These are phyloP conservation scores for Nasonia oneida DNA, from an alignment of 2,888 invertebrate species.

Conservation along the genomic window DNA sequence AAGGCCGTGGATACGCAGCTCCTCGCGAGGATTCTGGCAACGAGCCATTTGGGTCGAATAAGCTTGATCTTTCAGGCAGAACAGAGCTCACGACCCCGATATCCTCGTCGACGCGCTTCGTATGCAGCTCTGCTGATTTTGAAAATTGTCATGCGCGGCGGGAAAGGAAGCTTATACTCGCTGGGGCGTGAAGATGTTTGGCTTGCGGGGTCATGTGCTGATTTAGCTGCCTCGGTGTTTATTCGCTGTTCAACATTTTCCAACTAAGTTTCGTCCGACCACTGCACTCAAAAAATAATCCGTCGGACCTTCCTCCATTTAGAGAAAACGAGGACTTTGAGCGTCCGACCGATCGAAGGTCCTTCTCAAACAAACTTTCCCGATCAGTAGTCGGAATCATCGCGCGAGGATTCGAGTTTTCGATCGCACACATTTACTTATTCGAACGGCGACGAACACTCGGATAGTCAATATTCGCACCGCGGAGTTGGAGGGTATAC, in stretches of 20 bases:
- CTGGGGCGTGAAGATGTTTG: neutral
- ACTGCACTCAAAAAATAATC: too few species aligned
- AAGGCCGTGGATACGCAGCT: conserved; percentile 43
- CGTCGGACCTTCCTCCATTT: too few species aligned
- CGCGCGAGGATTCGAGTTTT: neutral
- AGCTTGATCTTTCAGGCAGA: conserved; percentile 67
- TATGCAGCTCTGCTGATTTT: conserved; percentile 9
- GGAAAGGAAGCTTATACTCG: neutral
- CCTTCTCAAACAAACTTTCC: neutral
- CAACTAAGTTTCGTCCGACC: too few species aligned
- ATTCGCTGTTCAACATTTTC: neutral
- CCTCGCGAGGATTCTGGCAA: conserved; percentile 64
- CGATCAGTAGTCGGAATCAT: neutral
- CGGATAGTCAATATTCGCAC: conserved; percentile 47
- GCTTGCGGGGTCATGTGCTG: neutral
- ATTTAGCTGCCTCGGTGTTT: neutral
- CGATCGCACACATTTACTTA: neutral
- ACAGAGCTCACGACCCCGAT: conserved; percentile 30
- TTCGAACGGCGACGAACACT: neutral
- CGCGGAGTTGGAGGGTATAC: neutral
- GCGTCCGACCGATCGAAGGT: neutral
- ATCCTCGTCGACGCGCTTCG: neutral
- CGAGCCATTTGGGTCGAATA: conserved; percentile 69
- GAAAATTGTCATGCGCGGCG: neutral
- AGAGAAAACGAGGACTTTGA: too few species aligned